A percentile compares a stretch with the other conserved stretches of the same genome.
These are phyloP conservation scores for Dioctria rufipes DNA, from an alignment of 2,888 invertebrate genomes.

Conservation along the genomic window DNA sequence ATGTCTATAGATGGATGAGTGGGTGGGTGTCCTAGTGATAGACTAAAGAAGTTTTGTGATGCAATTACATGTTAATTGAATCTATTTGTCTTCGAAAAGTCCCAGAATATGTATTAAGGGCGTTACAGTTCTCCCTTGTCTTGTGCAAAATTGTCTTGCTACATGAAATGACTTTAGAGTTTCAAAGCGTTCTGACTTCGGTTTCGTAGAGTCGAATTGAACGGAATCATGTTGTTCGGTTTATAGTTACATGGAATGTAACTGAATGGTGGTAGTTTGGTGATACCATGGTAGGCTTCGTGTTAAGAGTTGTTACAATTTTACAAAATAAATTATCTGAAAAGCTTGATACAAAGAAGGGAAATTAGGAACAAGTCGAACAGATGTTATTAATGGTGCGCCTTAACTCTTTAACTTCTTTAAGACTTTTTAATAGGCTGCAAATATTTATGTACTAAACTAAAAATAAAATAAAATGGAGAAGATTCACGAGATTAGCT, in stretches of 20 bases:
- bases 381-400: no score
- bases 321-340: no score
- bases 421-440: no score
- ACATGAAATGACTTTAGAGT: not conserved
- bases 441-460: no score
- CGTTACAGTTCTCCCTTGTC: not conserved
- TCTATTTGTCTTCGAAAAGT: conserved; percentile 1
- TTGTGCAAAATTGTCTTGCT: not conserved
- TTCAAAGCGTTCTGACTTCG: not conserved
- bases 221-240: not conserved
- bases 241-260: not conserved
- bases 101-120: not conserved
- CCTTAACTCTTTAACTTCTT: no score
- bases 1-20: no score
- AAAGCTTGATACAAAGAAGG: not conserved
- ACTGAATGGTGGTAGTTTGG: not conserved
- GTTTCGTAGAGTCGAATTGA: not conserved
- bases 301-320: not conserved
- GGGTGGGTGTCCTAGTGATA: not conserved
- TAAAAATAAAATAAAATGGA: no score
- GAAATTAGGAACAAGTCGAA: not conserved
- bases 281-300: not conserved
- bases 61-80: conserved; percentile 11
- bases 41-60: not conserved
- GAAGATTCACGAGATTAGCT: no score